phyloP scores from a whole-genome alignment of 2,113 vertebrate genomes.

The Neoarius graeffei region DNA sequence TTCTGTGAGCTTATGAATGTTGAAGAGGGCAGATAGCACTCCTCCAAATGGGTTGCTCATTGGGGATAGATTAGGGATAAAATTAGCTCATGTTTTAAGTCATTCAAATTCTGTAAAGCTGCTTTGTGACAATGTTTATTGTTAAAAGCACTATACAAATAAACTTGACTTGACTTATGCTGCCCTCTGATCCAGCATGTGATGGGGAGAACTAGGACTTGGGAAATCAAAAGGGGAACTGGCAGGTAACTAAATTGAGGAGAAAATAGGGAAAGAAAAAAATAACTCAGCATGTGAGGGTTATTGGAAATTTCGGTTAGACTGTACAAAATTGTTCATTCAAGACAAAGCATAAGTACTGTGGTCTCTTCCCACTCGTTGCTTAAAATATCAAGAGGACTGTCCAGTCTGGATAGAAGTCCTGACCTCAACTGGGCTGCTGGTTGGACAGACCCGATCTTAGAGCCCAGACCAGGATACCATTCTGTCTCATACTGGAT shows the following conservation, averaged over 20 bases:
- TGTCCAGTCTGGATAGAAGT: not conserved
- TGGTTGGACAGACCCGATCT: not conserved
- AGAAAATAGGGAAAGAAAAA: not conserved
- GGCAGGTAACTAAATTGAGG: not conserved
- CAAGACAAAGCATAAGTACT: not conserved
- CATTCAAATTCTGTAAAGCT: too few relatives aligned
- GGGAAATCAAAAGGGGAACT: not conserved
- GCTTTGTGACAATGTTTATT: too few relatives aligned
- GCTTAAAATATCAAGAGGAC: not conserved
- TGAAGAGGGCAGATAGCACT: too few relatives aligned
- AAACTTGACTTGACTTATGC: not conserved
- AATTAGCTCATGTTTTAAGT: too few relatives aligned
- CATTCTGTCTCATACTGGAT: not conserved
- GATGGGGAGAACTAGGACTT: not conserved
- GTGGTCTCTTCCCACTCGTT: not conserved
- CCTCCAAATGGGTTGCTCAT: too few relatives aligned
- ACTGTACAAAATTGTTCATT: not conserved
- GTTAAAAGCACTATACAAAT: too few relatives aligned
- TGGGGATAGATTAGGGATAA: too few relatives aligned
- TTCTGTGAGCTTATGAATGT: too few relatives aligned
- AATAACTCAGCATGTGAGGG: not conserved
- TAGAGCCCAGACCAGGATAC: not conserved
- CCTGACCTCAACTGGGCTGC: not conserved
- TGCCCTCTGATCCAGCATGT: not conserved
- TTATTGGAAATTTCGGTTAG: not conserved